Percentiles rank a stretch among this genome's conserved stretches.
phyloP scores from a whole-genome alignment of 2,888 invertebrate genomes.

The Trileptium ribeirensis region DNA sequence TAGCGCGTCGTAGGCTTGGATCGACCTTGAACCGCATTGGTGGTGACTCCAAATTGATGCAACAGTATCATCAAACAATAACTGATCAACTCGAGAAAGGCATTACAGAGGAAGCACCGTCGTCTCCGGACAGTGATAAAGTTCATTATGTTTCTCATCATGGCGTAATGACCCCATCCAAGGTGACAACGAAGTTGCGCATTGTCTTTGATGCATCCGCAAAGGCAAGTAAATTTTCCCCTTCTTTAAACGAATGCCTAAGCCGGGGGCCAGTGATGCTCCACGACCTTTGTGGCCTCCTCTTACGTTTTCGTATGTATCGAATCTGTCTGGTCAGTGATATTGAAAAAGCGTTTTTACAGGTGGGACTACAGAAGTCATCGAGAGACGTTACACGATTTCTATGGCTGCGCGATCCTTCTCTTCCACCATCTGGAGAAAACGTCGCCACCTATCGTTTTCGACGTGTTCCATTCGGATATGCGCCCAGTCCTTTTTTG shows the following conservation, averaged over 20 bases:
- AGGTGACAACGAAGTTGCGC: slow-evolving; percentile 35
- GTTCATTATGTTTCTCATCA: slow-evolving; percentile 35
- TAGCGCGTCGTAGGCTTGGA: neutral
- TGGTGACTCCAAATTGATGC: neutral
- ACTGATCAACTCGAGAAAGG: slow-evolving; percentile 17
- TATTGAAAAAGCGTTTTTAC: neutral
- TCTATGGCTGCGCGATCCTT: slow-evolving; percentile 25
- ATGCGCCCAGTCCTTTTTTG: slow-evolving; percentile 8
- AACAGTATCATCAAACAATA: slow-evolving; percentile 23
- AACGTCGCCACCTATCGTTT: neutral
- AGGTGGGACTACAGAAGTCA: slow-evolving; percentile 27
- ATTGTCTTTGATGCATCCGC: slow-evolving; percentile 39
- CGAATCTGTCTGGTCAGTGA: slow-evolving; percentile 27
- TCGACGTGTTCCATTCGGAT: neutral
- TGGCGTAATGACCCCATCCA: slow-evolving; percentile 27
- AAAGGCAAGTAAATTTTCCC: slow-evolving; percentile 9
- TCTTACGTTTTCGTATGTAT: slow-evolving; percentile 30
- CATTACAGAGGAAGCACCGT: slow-evolving; percentile 22
- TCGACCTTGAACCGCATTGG: neutral
- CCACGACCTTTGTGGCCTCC: slow-evolving; percentile 25
- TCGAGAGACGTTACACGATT: slow-evolving; percentile 32
- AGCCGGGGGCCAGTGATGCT: slow-evolving; percentile 30
- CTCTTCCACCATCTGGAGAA: neutral
- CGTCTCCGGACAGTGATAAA: neutral
- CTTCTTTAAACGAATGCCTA: slow-evolving; percentile 33